Conservation (phyloP, 2,888 invertebrate genomes). For the Limnephilus marmoratus region DNA sequence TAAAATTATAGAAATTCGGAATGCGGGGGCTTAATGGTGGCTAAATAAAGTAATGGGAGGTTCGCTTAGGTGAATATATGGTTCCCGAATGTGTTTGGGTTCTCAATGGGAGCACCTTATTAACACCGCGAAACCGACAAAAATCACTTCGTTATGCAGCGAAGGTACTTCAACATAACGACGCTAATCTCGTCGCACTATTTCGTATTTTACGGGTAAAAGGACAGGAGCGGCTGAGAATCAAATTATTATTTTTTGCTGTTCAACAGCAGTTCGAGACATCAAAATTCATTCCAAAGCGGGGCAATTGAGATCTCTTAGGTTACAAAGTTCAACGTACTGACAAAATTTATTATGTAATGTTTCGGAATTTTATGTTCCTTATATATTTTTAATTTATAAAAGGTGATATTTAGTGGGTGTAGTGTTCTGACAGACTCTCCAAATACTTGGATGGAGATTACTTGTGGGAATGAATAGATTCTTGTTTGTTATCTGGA, state of each 20-base stretch:
- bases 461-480: no score
- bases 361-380: no score
- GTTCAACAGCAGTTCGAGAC: not conserved
- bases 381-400: no score
- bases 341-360: no score
- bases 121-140: not conserved
- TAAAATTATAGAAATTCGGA: no score
- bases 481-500: no score
- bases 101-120: constrained; percentile 18
- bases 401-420: no score
- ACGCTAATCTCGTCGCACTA: constrained; percentile 11
- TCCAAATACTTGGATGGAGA: no score
- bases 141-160: constrained; percentile 25
- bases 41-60: not conserved
- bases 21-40: not conserved
- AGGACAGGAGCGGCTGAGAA: not conserved
- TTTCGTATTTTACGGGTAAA: not conserved
- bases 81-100: not conserved
- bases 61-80: not conserved
- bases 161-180: not conserved
- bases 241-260: not conserved
- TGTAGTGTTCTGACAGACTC: no score
- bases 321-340: no score
- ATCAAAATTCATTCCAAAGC: no score
- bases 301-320: no score